These are phyloP conservation scores for Platycheirus rosarum DNA, from an alignment of 2,888 invertebrate species.

Conservation along the genomic window DNA sequence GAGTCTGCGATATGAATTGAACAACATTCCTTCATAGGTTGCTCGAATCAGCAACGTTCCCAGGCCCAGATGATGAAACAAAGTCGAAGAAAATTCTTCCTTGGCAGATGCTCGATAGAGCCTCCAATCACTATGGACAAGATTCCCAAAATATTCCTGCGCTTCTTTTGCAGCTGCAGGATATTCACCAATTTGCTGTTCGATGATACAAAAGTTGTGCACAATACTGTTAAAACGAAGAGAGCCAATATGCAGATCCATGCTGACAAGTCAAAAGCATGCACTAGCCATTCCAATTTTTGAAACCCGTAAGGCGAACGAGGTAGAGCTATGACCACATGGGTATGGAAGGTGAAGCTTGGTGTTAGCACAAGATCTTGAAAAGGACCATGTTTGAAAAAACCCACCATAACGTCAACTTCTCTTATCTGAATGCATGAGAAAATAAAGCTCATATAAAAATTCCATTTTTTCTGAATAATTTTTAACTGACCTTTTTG, in stretches of 20 bases:
- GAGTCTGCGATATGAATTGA: background rate
- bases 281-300: no score
- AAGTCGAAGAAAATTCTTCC: background rate
- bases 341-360: background rate
- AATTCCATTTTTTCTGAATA: background rate
- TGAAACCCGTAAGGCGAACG: no score
- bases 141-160: background rate
- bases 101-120: background rate
- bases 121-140: background rate
- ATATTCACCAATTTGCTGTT: background rate
- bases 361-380: background rate
- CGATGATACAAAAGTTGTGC: background rate
- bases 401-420: background rate
- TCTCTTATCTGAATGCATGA: background rate
- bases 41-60: background rate
- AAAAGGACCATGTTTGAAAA: background rate
- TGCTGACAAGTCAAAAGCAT: no score
- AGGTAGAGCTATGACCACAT: background rate
- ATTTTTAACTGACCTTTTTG: background rate
- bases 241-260: no score
- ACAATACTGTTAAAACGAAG: background rate
- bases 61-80: background rate
- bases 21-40: slow-evolving; percentile 1
- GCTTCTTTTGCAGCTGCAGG: background rate
- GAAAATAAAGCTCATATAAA: background rate